phyloP scores from a whole-genome alignment of 2,113 vertebrate species.

The Tapirus terrestris region DNA sequence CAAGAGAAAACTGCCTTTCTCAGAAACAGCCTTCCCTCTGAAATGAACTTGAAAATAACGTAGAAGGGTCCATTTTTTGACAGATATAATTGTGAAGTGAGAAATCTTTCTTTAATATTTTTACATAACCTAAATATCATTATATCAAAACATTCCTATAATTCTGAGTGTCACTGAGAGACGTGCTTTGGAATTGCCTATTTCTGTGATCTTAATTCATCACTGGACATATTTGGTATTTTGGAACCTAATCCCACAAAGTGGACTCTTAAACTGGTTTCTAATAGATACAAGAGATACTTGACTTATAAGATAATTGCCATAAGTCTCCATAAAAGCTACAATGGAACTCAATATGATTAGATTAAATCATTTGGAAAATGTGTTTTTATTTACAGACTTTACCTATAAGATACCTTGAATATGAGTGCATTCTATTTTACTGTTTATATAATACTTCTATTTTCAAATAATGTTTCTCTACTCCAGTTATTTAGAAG shows the following conservation, averaged over 20 bases:
- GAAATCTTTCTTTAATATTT: slow-evolving; percentile 11
- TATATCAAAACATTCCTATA: neutral
- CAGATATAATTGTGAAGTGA: neutral
- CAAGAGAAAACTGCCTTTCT: slow-evolving; percentile 52
- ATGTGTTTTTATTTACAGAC: neutral
- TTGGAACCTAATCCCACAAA: slow-evolving; percentile 9
- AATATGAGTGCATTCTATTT: neutral
- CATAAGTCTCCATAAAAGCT: neutral
- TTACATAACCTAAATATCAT: neutral
- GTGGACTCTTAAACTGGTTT: slow-evolving; percentile 37
- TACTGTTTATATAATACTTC: neutral
- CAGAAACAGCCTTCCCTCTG: neutral
- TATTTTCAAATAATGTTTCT: slow-evolving; percentile 41
- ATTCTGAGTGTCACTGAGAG: neutral
- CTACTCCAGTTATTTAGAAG: neutral
- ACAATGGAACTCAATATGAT: neutral
- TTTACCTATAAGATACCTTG: slow-evolving; percentile 8
- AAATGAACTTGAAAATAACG: slow-evolving; percentile 40
- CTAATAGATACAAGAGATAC: neutral
- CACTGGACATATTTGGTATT: neutral
- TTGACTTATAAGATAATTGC: neutral
- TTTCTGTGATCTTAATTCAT: slow-evolving; percentile 31
- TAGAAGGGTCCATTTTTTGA: neutral
- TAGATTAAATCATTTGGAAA: slow-evolving; percentile 3
- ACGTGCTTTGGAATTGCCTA: neutral